Evolutionary conservation across 1,140 invertebrate genomes (phyloP).

Genomic region (Meloidogyne exigua): DNA sequence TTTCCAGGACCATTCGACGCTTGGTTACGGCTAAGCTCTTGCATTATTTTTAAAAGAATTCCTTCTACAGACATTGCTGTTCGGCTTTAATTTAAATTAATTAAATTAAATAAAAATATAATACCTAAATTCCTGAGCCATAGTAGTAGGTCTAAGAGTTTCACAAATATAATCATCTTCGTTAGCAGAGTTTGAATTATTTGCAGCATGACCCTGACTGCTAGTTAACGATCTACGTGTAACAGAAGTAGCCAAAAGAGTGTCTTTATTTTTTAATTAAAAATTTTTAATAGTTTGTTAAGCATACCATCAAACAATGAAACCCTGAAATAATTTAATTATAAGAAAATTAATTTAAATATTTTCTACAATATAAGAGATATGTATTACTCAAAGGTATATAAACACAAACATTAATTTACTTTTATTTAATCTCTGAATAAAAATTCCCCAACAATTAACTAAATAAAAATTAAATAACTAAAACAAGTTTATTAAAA

Average conservation of each 20-base stretch:
- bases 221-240: not conserved
- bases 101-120: not conserved
- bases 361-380: too few relatives aligned
- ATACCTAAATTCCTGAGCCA: slow-evolving; percentile 51
- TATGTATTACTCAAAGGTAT: too few relatives aligned
- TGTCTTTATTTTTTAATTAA: not conserved
- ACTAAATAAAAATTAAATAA: too few relatives aligned
- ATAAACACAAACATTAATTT: too few relatives aligned
- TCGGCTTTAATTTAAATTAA: slow-evolving; percentile 5
- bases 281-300: not conserved
- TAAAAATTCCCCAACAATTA: too few relatives aligned
- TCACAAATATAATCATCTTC: slow-evolving; percentile 63
- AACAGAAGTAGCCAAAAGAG: not conserved
- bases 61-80: slow-evolving; percentile 62
- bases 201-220: not conserved
- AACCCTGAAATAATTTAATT: not conserved
- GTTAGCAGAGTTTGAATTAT: slow-evolving; percentile 37
- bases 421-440: too few relatives aligned
- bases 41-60: slow-evolving; percentile 56
- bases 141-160: slow-evolving; percentile 52
- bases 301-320: not conserved
- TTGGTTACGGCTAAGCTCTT: slow-evolving; percentile 37
- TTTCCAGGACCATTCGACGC: slow-evolving; percentile 10
- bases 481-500: too few relatives aligned
- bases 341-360: too few relatives aligned